Evolutionary conservation across 1,140 invertebrate species (phyloP), one percentile per base, ranked within the genome.

Genomic region (Pantala flavescens): DNA sequence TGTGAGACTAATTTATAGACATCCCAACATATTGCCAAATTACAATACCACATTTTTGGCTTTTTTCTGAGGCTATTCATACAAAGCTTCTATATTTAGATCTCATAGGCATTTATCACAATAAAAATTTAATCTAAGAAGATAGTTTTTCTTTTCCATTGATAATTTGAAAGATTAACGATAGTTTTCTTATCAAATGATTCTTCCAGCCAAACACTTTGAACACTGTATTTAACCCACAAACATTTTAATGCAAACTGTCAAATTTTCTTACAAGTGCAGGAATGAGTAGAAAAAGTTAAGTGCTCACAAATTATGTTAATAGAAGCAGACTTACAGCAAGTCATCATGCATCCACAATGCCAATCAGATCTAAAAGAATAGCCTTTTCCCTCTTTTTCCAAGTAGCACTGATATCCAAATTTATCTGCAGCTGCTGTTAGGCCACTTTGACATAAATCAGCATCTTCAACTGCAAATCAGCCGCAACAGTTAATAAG

Each of bases 291-390:
- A 63, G 49, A 63, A 63, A 63, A 63, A 19, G 49, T 36, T 63
- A 63, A 63, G 49, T 63, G 49, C 49, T 63, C 49, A 63, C 49
- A 63, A 63, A 63, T 63, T 63, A 63, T 63, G 16, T 63, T 63
- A 63, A 63, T 63, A 63, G 14, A 19, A 63, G 49, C 49, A 63
- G 49, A 63, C 49, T 63, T 63, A 16, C n/a, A 21, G n/a, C n/a
- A 63, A 63, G 49, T 63, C 49, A 16, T 19, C 5, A 63, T 63
- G 49, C n/a, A 63, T 12, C n/a, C n/a, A 16, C n/a, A 63, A 63
- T 63, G 49, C 49, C 49, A 63, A 63, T 63, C 49, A 63, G 49
- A 63, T 63, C 49, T 63, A 63, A 63, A 63, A 63, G 49, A 63
- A 63, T 63, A 63, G 49, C 49, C 49, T 63, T 63, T 21, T 12